phyloP scores from a whole-genome alignment of 2,888 invertebrate species.

The Ctenicera cuprea region DNA sequence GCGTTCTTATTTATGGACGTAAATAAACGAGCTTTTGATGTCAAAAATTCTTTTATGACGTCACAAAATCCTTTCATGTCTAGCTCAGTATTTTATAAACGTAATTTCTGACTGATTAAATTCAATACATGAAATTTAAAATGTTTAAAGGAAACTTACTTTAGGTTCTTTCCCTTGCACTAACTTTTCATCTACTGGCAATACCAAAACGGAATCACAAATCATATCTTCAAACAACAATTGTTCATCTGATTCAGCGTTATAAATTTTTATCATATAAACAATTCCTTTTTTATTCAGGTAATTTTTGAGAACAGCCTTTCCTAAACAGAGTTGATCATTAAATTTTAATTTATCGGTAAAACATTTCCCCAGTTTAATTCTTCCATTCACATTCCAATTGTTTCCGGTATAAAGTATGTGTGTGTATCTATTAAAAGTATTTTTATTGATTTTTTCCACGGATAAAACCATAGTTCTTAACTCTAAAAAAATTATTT shows the following conservation, averaged over 20 bases:
- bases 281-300: slow-evolving; percentile 32
- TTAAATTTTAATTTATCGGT: slow-evolving; percentile 18
- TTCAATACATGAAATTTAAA: too few relatives aligned
- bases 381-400: slow-evolving; percentile 46
- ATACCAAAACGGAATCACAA: slow-evolving; percentile 34
- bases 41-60: too few relatives aligned
- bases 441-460: slow-evolving; percentile 43
- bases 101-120: too few relatives aligned
- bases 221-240: slow-evolving; percentile 2
- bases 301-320: slow-evolving; percentile 43
- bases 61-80: too few relatives aligned
- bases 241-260: not conserved
- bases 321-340: slow-evolving; percentile 39
- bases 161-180: slow-evolving; percentile 19
- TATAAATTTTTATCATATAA: slow-evolving; percentile 40
- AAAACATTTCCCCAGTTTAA: slow-evolving; percentile 44
- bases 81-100: too few relatives aligned
- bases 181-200: slow-evolving; percentile 33
- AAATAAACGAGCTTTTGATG: too few relatives aligned
- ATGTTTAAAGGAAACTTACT: slow-evolving; percentile 10
- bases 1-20: too few relatives aligned
- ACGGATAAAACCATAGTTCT: slow-evolving; percentile 42
- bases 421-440: slow-evolving; percentile 37
- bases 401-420: slow-evolving; percentile 31
- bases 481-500: slow-evolving; percentile 36